Evolutionary conservation across 1,140 invertebrate species (phyloP).

Genomic region (Nebria ingens): DNA sequence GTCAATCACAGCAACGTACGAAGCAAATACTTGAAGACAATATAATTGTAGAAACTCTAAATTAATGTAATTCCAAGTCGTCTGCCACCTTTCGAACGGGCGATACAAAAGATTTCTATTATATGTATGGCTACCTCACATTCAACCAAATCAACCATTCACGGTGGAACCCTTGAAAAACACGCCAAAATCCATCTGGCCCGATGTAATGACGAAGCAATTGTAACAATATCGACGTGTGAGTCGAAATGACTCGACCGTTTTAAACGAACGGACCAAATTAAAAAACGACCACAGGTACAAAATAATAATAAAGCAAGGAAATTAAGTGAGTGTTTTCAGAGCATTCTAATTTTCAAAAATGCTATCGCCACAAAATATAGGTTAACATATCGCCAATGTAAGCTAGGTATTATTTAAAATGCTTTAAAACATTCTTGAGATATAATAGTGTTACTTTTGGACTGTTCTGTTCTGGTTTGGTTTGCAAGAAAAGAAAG

Average conservation of each 20-base stretch:
- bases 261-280: conserved; percentile 5
- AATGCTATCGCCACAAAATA: no score
- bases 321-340: neutral
- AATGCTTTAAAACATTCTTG: no score
- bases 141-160: neutral
- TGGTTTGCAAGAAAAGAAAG: no score
- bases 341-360: neutral
- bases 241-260: conserved; percentile 20
- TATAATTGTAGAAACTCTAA: conserved; percentile 1
- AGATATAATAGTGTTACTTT: no score
- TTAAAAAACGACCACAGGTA: conserved; percentile 1
- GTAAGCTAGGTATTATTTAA: no score
- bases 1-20: neutral
- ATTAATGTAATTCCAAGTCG: neutral
- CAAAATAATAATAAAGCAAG: no score
- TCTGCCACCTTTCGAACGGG: neutral
- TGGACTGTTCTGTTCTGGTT: no score
- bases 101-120: conserved; percentile 3
- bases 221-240: conserved; percentile 23
- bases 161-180: neutral
- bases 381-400: no score
- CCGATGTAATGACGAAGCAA: conserved; percentile 19
- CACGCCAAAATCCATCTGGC: conserved; percentile 14
- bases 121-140: conserved; percentile 7
- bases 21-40: neutral